Base-by-base conservation (phyloP, 2,113 vertebrate species). In the Xiphorhynchus elegans region DNA sequence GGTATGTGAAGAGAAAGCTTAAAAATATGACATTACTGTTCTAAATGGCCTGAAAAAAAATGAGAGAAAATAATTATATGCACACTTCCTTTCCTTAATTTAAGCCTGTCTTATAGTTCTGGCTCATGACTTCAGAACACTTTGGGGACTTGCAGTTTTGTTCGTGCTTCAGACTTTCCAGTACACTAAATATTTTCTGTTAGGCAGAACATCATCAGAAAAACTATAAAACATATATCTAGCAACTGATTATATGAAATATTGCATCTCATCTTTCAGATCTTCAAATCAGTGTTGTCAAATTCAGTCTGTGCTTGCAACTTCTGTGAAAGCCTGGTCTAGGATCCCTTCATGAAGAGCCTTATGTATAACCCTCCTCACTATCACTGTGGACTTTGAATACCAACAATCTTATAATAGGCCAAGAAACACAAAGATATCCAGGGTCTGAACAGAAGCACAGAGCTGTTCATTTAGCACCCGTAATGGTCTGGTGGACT, bases 381-480 rank as follows among this genome's bases (percentile, higher is more conserved):
- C 6, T 70, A 84, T 73, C 50, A 40, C 59, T 39, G 50, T 55
- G 67, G 66, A 75, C 60, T 82, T 91, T 78, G 37, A 89, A 82
- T 67, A 93, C 50, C 40, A 84, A 68, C 37, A 35, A 35, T n/a
- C 66, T 82, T 64, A 10, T 15, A 73, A 82, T 35, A 86, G 46
- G 35, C 53, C 39, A 82, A 85, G 56, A 82, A 84, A 80, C 55
- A 63, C 69, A 89, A 3, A 90, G 87, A 28, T 89, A 89, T 68
- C 89, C 88, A 73, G 28, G 47, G 49, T 86, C 77, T 81, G 66
- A 76, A 81, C 49, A 93, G 49, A 75, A 94, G 68, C 70, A 81
- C 70, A 72, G 70, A 96, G 89, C 58, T 80, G 37, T 55, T 93
- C 17, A 69, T 80, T 90, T 74, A 95, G 73, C 89, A 96, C 90